A percentile compares a stretch with the other conserved stretches of the same genome.
phyloP scores from a whole-genome alignment of 2,113 vertebrate genomes.

The Muscicapa adusta region DNA sequence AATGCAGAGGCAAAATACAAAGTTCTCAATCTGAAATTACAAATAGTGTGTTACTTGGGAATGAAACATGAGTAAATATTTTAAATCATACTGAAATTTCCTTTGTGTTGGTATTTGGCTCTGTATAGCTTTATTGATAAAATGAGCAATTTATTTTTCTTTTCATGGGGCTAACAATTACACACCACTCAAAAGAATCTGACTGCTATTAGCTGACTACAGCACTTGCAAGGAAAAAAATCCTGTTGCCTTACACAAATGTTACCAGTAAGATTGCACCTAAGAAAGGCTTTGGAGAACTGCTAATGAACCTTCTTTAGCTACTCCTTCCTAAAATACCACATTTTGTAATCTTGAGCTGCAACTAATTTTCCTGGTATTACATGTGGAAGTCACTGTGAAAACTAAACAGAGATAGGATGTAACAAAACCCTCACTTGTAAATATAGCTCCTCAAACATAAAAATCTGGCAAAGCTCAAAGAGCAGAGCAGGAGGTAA shows the following conservation, averaged over 20 bases:
- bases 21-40: constrained; percentile 60
- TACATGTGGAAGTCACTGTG: not conserved
- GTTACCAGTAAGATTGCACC: not conserved
- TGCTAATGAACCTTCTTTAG: not conserved
- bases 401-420: constrained; percentile 24
- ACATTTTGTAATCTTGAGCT: not conserved
- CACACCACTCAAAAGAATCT: constrained; percentile 42
- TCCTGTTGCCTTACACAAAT: not conserved
- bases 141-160: constrained; percentile 18
- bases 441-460: constrained; percentile 56
- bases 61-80: constrained; percentile 53
- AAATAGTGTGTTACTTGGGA: constrained; percentile 51
- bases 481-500: constrained; percentile 39
- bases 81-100: constrained; percentile 61
- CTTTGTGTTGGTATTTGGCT: constrained; percentile 51
- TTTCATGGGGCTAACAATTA: constrained; percentile 51
- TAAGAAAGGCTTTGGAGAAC: not conserved
- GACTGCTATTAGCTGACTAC: constrained; percentile 51
- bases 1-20: constrained; percentile 55
- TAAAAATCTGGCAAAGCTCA: constrained; percentile 38
- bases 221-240: constrained; percentile 9
- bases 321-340: not conserved
- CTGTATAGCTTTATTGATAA: constrained; percentile 65
- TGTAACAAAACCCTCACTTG: constrained; percentile 39
- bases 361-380: not conserved